Conservation (phyloP, 2,888 invertebrate genomes). For the Acronicta leporina region DNA sequence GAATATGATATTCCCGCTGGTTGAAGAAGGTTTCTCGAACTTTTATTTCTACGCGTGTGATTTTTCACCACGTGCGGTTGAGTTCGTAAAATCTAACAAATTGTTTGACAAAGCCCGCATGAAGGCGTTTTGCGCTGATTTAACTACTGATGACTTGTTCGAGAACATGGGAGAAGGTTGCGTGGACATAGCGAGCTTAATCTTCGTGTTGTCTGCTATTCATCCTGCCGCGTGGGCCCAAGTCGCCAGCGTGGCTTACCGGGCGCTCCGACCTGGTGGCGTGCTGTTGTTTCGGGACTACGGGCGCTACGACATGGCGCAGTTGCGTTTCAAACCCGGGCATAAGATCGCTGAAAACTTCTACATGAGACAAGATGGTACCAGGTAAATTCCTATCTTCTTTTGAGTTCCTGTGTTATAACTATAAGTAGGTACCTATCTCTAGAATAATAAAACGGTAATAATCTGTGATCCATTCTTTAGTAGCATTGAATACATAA, state of each 20-base stretch:
- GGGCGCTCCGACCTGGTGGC: slow-evolving; percentile 93
- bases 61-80: slow-evolving; percentile 96
- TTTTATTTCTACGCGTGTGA: slow-evolving; percentile 96
- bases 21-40: slow-evolving; percentile 92
- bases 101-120: slow-evolving; percentile 91
- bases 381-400: slow-evolving; percentile 88
- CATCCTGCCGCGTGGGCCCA: slow-evolving; percentile 94
- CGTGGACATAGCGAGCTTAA: slow-evolving; percentile 95
- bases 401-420: background rate
- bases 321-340: slow-evolving; percentile 97
- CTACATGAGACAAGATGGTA: slow-evolving; percentile 99
- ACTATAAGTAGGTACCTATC: too few relatives aligned
- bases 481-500: too few relatives aligned
- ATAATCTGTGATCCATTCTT: too few relatives aligned
- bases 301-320: slow-evolving; percentile 98
- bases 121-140: slow-evolving; percentile 95
- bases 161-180: slow-evolving; percentile 82
- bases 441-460: too few relatives aligned
- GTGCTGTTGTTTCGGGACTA: slow-evolving; percentile 97
- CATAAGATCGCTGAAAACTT: slow-evolving; percentile 97
- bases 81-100: slow-evolving; percentile 93
- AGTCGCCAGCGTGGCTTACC: slow-evolving; percentile 90
- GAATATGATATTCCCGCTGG: slow-evolving; percentile 97
- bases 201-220: slow-evolving; percentile 98
- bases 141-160: slow-evolving; percentile 92